A percentile compares a stretch with the other conserved stretches of the same genome.
Conservation (phyloP, 2,888 invertebrate species). For the Malthinus seriepunctatus region DNA sequence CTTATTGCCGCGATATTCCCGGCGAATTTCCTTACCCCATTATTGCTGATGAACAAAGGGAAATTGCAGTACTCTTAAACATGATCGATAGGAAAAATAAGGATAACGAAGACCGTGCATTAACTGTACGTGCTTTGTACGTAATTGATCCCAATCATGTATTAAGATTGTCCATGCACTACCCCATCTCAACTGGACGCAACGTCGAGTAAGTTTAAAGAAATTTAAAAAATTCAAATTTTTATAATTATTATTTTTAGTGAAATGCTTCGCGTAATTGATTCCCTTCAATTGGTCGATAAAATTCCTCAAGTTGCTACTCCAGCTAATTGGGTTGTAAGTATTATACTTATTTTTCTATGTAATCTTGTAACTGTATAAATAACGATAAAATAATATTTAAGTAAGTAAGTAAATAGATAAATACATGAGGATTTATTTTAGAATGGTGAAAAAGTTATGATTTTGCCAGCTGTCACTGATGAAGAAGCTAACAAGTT, state of each 20-base stretch:
- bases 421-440: constrained; percentile 20
- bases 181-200: constrained; percentile 84
- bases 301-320: constrained; percentile 60
- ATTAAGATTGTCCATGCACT: constrained; percentile 78
- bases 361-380: neutral
- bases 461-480: constrained; percentile 75
- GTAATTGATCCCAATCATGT: constrained; percentile 80
- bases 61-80: constrained; percentile 71
- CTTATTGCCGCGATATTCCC: constrained; percentile 69
- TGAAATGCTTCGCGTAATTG: constrained; percentile 82
- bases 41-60: constrained; percentile 74
- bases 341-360: constrained; percentile 17
- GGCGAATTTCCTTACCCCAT: constrained; percentile 81
- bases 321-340: constrained; percentile 49
- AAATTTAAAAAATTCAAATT: constrained; percentile 8
- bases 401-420: neutral
- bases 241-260: constrained; percentile 56
- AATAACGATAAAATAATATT: neutral
- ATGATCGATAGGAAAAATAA: constrained; percentile 79
- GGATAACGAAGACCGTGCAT: constrained; percentile 65
- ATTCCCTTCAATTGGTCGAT: constrained; percentile 79
- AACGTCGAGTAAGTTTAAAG: constrained; percentile 74
- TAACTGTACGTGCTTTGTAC: constrained; percentile 77
- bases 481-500: constrained; percentile 66
- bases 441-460: constrained; percentile 75